Conservation (phyloP, 2,797 vertebrate genomes). For the Eulemur rubriventer region DNA sequence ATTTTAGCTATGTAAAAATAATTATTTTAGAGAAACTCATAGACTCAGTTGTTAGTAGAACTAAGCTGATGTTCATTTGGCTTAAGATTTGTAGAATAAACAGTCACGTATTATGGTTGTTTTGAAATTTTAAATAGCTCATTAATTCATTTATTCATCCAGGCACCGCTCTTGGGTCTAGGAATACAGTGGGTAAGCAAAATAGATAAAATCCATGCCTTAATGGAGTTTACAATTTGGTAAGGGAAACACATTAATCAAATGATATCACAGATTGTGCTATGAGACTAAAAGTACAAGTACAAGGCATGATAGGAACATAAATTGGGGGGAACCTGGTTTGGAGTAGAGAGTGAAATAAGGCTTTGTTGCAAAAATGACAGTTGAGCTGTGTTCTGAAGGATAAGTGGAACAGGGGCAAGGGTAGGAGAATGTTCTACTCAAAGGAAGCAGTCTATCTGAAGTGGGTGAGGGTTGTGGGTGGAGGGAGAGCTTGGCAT, state of each 20-base stretch:
- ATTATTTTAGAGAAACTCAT: constrained; percentile 29
- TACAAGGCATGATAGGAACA: not conserved
- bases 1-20: constrained; percentile 51
- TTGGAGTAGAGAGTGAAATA: not conserved
- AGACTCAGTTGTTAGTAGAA: constrained; percentile 14
- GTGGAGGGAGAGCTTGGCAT: not conserved
- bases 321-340: not conserved
- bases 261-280: not conserved
- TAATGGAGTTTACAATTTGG: not conserved
- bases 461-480: not conserved
- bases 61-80: constrained; percentile 9
- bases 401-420: not conserved
- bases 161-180: not conserved
- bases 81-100: constrained; percentile 45
- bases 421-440: not conserved
- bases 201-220: constrained; percentile 7
- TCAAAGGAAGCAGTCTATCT: not conserved
- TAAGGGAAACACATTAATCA: not conserved
- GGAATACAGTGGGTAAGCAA: not conserved
- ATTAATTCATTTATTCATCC: not conserved
- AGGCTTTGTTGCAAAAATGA: not conserved
- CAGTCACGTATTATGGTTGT: not conserved
- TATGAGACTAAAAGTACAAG: not conserved
- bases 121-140: constrained; percentile 41
- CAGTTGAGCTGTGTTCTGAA: not conserved